Evolutionary conservation across 1,140 invertebrate genomes (phyloP), one percentile per base, ranked within the genome.

Genomic region (Diachasmimorpha longicaudata): DNA sequence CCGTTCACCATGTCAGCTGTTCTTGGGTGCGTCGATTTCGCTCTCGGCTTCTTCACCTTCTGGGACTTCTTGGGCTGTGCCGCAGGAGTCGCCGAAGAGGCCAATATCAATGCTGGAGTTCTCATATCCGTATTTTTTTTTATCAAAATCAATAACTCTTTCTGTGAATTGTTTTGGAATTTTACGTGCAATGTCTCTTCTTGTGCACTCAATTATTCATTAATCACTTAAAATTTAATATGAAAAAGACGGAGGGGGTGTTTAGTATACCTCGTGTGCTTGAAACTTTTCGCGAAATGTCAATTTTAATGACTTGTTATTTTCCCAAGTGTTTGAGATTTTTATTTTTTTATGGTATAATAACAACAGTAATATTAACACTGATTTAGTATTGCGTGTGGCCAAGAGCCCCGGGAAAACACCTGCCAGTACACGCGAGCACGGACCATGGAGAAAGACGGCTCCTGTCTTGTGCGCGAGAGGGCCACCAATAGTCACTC

Each of bases 1-100:
- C 85, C 88, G 79, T 87, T 90, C 3, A 93, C 90, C 90, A 90
- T 90, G 79, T 90, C 89, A 11, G 89, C 87, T 0, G 89, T 90
- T 80, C 87, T 87, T 48, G 90, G 89, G 79, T 90, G 90, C 11
- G 86, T 84, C 55, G 89, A 84, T 72, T 88, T 88, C 36, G 85
- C 80, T 63, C 31, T 2, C 31, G 31, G 31, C 78, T 89, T 89
- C 82, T 89, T 89, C 8, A 82, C 82, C 46, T 80, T 85, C 0
- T 80, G 42, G 13, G 44, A 52, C 55, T 79, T 75, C 13, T 76
- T 78, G 11, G 66, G 46, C n/a, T 31, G 25, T 39, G 55, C 42
- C 11, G 37, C 19, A 37, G 58, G 31, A 16, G n/a, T n/a, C 44
- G 13, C 19, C 39, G 0, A 14, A 0, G 66, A 31, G 23, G 44